Conservation (phyloP, 1,140 invertebrate genomes). For the Papilio polyxenes region DNA sequence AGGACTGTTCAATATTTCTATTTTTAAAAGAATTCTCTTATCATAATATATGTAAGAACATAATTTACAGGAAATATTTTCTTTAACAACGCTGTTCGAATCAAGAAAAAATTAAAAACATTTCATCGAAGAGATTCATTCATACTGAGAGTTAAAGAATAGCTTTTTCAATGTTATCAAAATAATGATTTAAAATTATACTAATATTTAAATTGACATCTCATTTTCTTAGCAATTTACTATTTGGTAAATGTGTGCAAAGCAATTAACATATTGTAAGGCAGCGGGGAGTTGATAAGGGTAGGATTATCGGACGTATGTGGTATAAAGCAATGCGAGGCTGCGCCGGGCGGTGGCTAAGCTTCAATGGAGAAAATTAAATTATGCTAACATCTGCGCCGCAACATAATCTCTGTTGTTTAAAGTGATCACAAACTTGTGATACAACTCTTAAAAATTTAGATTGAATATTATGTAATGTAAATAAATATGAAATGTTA, state of each 20-base stretch:
- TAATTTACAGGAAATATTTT: neutral
- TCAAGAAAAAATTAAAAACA: neutral
- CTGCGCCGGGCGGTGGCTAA: neutral
- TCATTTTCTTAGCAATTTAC: neutral
- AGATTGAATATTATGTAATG: too few relatives aligned
- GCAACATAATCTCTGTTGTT: conserved; percentile 9
- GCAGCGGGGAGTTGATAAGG: neutral
- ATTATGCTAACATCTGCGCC: neutral
- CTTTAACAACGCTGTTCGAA: neutral
- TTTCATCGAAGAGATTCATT: neutral
- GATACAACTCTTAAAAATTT: too few relatives aligned
- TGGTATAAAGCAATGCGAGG: neutral
- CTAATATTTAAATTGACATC: neutral
- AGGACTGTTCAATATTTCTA: neutral
- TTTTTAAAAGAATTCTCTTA: too few relatives aligned
- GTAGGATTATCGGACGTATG: neutral
- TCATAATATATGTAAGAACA: too few relatives aligned
- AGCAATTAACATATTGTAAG: conserved; percentile 1
- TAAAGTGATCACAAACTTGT: neutral
- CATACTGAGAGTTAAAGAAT: neutral
- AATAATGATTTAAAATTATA: neutral
- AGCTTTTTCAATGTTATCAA: neutral
- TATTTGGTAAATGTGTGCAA: neutral
- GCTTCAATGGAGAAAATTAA: neutral
- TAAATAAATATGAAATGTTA: too few relatives aligned